Percentiles rank a stretch among this genome's conserved stretches.
Conservation (phyloP, 2,797 vertebrate species). For the Glossophaga mutica region DNA sequence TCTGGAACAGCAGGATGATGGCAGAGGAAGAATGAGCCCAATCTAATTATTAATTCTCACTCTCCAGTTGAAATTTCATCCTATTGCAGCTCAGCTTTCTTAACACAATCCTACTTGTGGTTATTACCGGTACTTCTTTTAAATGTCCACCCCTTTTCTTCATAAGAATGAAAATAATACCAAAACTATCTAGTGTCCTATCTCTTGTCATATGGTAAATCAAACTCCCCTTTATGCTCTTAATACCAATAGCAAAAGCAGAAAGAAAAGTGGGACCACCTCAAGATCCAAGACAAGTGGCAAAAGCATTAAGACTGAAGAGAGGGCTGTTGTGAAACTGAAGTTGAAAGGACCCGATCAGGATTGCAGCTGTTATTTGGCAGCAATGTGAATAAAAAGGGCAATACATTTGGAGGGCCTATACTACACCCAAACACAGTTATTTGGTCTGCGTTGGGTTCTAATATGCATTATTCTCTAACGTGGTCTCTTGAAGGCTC, state of each 20-base stretch:
- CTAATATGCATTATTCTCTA: background rate
- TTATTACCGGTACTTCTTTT: background rate
- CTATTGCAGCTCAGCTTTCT: background rate
- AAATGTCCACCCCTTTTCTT: background rate
- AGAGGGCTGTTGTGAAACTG: background rate
- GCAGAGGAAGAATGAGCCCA: background rate
- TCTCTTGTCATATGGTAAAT: background rate
- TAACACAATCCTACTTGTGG: background rate
- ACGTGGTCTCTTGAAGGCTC: background rate
- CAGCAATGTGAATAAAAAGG: background rate
- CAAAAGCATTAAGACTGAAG: background rate
- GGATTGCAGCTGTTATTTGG: background rate
- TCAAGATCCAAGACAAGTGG: background rate
- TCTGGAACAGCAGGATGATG: background rate
- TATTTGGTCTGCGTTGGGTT: background rate
- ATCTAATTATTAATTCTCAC: background rate
- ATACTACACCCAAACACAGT: background rate
- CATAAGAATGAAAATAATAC: slow-evolving; percentile 6
- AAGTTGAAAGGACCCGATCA: background rate
- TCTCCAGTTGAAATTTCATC: background rate
- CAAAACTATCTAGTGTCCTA: background rate
- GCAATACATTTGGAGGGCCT: background rate
- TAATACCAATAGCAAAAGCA: slow-evolving; percentile 3
- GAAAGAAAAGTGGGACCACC: background rate
- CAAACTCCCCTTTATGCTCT: background rate